Evolutionary conservation across 2,888 invertebrate genomes (phyloP).

Genomic region (Drosophila demipolita): DNA sequence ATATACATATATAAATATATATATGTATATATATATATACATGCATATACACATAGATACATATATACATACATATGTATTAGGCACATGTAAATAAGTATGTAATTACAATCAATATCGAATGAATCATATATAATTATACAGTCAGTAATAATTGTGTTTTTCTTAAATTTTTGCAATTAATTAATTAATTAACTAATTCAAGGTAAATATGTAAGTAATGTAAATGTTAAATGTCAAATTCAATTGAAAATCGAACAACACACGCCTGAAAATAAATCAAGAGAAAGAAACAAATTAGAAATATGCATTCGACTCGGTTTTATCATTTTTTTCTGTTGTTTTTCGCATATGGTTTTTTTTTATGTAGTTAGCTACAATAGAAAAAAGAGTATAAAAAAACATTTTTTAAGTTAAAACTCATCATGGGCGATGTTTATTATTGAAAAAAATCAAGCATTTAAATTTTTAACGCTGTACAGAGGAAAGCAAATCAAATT

Average conservation of each 20-base stretch:
- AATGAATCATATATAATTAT: slow-evolving; percentile 73
- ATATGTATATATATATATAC: slow-evolving; percentile 3
- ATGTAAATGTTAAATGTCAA: slow-evolving; percentile 67
- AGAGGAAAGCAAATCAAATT: slow-evolving; percentile 61
- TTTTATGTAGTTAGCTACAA: slow-evolving; percentile 50
- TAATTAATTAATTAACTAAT: slow-evolving; percentile 73
- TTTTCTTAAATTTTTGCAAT: slow-evolving; percentile 32
- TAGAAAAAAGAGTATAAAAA: slow-evolving; percentile 59
- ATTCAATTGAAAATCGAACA: slow-evolving; percentile 77
- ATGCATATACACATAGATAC: not conserved
- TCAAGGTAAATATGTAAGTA: slow-evolving; percentile 62
- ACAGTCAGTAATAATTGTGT: slow-evolving; percentile 65
- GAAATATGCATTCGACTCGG: slow-evolving; percentile 55
- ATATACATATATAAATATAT: slow-evolving; percentile 13
- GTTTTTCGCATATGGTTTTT: slow-evolving; percentile 22
- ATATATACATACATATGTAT: slow-evolving; percentile 12
- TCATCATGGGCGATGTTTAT: slow-evolving; percentile 63
- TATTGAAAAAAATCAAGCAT: slow-evolving; percentile 59
- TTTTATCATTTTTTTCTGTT: slow-evolving; percentile 9
- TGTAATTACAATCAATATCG: slow-evolving; percentile 74
- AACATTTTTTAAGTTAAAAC: slow-evolving; percentile 58
- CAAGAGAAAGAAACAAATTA: slow-evolving; percentile 76
- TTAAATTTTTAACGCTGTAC: slow-evolving; percentile 54
- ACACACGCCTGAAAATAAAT: slow-evolving; percentile 79
- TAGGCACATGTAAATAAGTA: slow-evolving; percentile 62